A percentile compares a stretch with the other conserved stretches of the same genome.
These are phyloP conservation scores for Gila orcuttii DNA, from an alignment of 2,113 vertebrate species.

Conservation along the genomic window DNA sequence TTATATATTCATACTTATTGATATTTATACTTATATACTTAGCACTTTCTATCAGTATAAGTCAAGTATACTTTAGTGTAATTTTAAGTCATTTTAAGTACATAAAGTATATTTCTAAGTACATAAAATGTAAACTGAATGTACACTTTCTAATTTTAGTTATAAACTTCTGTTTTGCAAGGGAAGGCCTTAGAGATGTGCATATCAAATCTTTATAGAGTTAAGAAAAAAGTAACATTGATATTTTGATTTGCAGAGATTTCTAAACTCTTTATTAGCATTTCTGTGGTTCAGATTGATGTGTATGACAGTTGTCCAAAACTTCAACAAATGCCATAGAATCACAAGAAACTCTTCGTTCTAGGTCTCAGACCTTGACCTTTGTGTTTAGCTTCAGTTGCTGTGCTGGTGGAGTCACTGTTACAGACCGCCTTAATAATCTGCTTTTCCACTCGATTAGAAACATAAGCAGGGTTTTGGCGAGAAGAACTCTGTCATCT, in stretches of 20 bases:
- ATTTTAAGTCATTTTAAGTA: too few species aligned
- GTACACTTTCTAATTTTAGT: too few species aligned
- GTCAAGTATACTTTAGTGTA: too few species aligned
- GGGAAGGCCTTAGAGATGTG: too few species aligned
- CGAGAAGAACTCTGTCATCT: conserved; percentile 1
- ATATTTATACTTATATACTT: too few species aligned
- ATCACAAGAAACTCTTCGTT: background rate
- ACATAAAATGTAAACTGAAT: too few species aligned
- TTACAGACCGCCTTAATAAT: background rate
- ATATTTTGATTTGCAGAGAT: background rate
- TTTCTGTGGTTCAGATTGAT: background rate
- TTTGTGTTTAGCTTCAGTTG: background rate
- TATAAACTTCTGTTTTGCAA: too few species aligned
- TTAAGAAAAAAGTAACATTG: background rate
- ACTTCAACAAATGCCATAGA: background rate
- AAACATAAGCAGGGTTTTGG: background rate
- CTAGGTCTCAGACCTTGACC: background rate
- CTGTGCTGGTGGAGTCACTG: background rate
- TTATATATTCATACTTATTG: too few species aligned
- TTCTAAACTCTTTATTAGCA: background rate
- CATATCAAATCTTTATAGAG: too few species aligned
- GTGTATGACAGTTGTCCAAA: background rate
- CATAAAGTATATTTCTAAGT: too few species aligned
- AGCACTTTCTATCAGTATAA: too few species aligned
- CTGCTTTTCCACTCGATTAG: background rate